A percentile compares a stretch with the other conserved stretches of the same genome.
phyloP scores from a whole-genome alignment of 2,113 vertebrate genomes.

The Caloenas nicobarica region DNA sequence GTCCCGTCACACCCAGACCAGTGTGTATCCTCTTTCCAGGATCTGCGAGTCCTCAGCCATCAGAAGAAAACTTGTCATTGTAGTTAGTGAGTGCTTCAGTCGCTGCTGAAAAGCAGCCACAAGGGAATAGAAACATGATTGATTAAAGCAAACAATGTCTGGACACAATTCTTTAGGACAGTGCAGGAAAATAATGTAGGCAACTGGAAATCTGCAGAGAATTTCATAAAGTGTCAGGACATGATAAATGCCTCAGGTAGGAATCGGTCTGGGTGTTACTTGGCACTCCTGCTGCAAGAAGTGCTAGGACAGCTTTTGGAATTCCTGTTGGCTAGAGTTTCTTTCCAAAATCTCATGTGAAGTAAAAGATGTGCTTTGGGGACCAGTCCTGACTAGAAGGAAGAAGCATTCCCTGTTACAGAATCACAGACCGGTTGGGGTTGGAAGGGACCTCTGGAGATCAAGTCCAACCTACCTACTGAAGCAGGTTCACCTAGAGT shows the following conservation, averaged over 20 bases:
- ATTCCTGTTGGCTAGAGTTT: neutral
- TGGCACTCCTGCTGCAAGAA: neutral
- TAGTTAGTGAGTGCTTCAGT: neutral
- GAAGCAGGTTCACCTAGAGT: too few relatives aligned
- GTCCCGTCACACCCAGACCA: fast-evolving
- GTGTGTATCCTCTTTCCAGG: neutral
- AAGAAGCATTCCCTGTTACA: neutral
- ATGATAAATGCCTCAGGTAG: neutral
- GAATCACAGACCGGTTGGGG: too few relatives aligned
- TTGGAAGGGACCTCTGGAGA: too few relatives aligned
- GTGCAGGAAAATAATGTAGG: neutral
- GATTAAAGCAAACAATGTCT: neutral
- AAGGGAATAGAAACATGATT: neutral
- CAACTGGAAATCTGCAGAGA: conserved; percentile 4
- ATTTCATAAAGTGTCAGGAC: neutral
- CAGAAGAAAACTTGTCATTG: neutral
- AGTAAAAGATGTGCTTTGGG: neutral
- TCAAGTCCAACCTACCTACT: too few relatives aligned
- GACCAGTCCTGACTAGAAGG: neutral
- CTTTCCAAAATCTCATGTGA: neutral
- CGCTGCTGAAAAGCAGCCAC: neutral
- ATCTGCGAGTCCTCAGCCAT: neutral
- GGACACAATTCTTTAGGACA: neutral
- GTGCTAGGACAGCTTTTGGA: neutral
- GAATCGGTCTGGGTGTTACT: neutral